Conservation (phyloP, 1,140 invertebrate genomes). For the Drosophila nannoptera region DNA sequence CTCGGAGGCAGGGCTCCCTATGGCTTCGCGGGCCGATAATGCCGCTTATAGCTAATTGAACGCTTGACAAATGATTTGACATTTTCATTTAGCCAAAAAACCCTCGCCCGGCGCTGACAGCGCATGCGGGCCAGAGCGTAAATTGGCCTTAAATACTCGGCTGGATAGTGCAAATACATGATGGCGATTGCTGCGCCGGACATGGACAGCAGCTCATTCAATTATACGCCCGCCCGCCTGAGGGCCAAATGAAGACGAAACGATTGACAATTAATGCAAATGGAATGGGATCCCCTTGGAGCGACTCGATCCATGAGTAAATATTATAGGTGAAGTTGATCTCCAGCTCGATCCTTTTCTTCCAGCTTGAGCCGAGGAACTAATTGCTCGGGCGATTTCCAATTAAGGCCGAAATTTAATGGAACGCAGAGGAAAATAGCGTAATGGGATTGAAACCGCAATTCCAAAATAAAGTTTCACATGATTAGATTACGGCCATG, state of each 20-base stretch:
- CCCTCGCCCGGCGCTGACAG: constrained; percentile 55
- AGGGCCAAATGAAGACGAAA: constrained; percentile 40
- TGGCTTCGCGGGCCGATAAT: constrained; percentile 18
- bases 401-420: constrained; percentile 42
- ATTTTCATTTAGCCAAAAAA: constrained; percentile 67
- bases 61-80: constrained; percentile 73
- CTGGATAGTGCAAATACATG: constrained; percentile 40
- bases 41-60: constrained; percentile 59
- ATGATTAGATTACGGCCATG: constrained; percentile 56
- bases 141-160: constrained; percentile 22
- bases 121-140: constrained; percentile 56
- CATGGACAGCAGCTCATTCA: constrained; percentile 55
- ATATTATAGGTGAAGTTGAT: too few species aligned
- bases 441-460: constrained; percentile 52
- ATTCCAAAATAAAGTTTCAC: constrained; percentile 48
- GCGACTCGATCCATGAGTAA: too few species aligned
- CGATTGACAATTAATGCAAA: constrained; percentile 15
- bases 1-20: constrained; percentile 8
- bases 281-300: background rate
- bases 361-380: background rate
- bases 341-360: background rate
- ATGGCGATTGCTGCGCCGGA: constrained; percentile 55
- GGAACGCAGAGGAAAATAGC: constrained; percentile 29
- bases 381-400: constrained; percentile 1
- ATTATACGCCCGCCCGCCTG: constrained; percentile 7